A percentile compares a stretch with the other conserved stretches of the same genome.
Conservation (phyloP, 2,797 vertebrate species). For the Babyrousa celebensis region DNA sequence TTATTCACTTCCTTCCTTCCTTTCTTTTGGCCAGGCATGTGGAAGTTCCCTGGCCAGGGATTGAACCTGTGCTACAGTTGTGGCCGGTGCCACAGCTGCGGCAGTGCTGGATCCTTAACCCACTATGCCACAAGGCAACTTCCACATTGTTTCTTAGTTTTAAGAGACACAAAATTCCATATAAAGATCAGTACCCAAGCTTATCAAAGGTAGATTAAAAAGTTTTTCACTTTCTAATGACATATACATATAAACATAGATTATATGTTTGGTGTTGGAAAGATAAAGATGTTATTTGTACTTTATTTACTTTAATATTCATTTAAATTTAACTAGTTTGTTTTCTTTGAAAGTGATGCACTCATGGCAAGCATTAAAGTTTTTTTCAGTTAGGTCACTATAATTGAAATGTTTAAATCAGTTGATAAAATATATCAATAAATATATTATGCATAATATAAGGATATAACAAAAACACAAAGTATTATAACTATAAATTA, state of each 20-base stretch:
- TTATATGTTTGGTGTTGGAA: not conserved
- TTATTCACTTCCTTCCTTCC: not conserved
- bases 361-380: not conserved
- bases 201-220: not conserved
- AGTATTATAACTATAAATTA: not conserved
- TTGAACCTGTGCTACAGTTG: too few relatives aligned
- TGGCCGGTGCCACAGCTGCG: too few relatives aligned
- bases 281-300: not conserved
- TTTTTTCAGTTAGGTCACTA: not conserved
- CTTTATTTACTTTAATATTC: not conserved
- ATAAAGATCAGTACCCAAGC: not conserved
- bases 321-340: not conserved
- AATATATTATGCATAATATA: not conserved
- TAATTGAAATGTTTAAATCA: not conserved
- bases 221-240: not conserved
- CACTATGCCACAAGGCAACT: too few relatives aligned
- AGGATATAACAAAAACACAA: not conserved
- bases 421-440: slow-evolving; percentile 15
- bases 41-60: too few relatives aligned
- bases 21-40: too few relatives aligned
- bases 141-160: not conserved
- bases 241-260: not conserved
- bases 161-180: not conserved
- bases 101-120: too few relatives aligned
- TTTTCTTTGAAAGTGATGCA: not conserved